Evolutionary conservation across 2,888 invertebrate genomes (phyloP), one percentile per base, ranked within the genome.

Genomic region (Electrophaes corylata): DNA sequence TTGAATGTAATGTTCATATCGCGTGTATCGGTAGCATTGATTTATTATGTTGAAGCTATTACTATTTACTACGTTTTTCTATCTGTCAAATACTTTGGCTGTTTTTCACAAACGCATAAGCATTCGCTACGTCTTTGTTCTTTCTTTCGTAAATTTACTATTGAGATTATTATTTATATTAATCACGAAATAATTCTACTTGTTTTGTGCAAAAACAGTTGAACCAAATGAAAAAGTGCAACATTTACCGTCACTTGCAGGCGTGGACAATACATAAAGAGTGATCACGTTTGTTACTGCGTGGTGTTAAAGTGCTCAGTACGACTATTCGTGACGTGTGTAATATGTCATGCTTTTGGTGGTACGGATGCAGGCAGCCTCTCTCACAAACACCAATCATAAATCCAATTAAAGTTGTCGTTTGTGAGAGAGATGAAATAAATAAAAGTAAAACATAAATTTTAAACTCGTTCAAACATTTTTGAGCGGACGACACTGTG

Each of bases 341-440:
- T 72, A 77, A 71, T 77, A 74, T 83, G 85, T 84, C 90, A 90
- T 90, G 90, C 90, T 85, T 74, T 77, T 82, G 84, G 88, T 85
- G 87, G 88, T 85, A 89, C 90, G 86, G 84, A 90, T 91, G 91
- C 90, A 88, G 90, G 86, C 85, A 66, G 62, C 67, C 71, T 81
- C 81, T 78, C 83, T 79, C 84, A 84, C 83, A 83, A 86, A 86
- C 81, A 64, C 67, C 69, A 55, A 56, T 57, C 60, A 59, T 35
- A 55, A 59, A 60, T 60, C 20, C 55, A 59, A 64, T 62, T 52
- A 52, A 44, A 37, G 10, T 51, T 51, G 48, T 57, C 43, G 78
- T 84, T 87, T 81, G 79, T 79, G 81, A 74, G 78, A 83, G 81
- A 83, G 59, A 54, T 63, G 57, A 62, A 65, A 67, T 62, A 67